Percentiles rank a stretch among this genome's conserved stretches.
Evolutionary conservation across 2,888 invertebrate species (phyloP).

Genomic region (Dascillus cervinus): DNA sequence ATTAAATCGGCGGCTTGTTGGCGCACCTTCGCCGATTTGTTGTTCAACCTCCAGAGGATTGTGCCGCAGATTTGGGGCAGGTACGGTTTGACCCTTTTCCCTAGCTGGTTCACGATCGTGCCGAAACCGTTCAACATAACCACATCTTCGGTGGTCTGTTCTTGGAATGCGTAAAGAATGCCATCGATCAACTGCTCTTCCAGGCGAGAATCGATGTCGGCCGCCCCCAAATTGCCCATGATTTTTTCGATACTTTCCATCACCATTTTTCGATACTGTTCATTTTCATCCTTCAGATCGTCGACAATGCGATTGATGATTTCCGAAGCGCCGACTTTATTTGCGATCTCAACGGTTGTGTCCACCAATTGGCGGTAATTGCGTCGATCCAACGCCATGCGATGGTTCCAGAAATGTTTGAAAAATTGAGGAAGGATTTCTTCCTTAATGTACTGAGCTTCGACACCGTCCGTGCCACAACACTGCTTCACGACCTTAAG

Average conservation of each 20-base stretch:
- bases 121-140: slow-evolving; percentile 99
- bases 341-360: slow-evolving; percentile 99
- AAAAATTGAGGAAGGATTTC: slow-evolving; percentile 98
- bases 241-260: slow-evolving; percentile 99
- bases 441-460: slow-evolving; percentile 98
- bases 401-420: slow-evolving; percentile 99
- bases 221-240: slow-evolving; percentile 94
- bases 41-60: slow-evolving; percentile 98
- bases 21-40: slow-evolving; percentile 97
- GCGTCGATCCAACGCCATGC: slow-evolving; percentile 97
- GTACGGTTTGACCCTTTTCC: slow-evolving; percentile 96
- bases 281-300: slow-evolving; percentile 98
- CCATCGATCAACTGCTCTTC: slow-evolving; percentile 99
- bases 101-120: slow-evolving; percentile 95
- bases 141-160: slow-evolving; percentile 99
- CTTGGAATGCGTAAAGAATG: slow-evolving; percentile 98
- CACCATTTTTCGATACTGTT: slow-evolving; percentile 99
- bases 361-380: slow-evolving; percentile 98
- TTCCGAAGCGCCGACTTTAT: slow-evolving; percentile 99
- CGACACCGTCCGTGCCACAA: slow-evolving; percentile 99
- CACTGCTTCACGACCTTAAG: slow-evolving; percentile 99
- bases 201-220: slow-evolving; percentile 94
- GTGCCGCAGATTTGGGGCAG: slow-evolving; percentile 99
- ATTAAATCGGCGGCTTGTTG: slow-evolving; percentile 99
- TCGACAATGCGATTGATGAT: slow-evolving; percentile 98